Base-by-base conservation (phyloP, 2,113 vertebrate species). In the Polypterus senegalus region DNA sequence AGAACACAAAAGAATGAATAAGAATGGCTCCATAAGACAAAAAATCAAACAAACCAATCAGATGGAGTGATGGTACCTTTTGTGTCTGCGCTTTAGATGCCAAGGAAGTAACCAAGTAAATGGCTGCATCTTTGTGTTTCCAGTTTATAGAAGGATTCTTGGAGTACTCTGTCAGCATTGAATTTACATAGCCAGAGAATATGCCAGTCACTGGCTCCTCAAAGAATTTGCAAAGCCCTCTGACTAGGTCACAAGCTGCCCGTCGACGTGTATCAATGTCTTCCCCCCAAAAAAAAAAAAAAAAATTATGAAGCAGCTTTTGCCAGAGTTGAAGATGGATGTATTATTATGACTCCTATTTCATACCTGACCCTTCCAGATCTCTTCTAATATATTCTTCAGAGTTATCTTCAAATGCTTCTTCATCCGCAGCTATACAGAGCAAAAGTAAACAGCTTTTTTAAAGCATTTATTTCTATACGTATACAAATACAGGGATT, bases 401-500 rank as follows among this genome's bases (percentile, higher is more conserved):
- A 52, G 96, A 93, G 77, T 99, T 99, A 77, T 98, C 96, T 80
- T 99, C 96, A 89, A 99, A 99, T 3, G 95, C 92, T 80, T 99
- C 96, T 75, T 99, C 95, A 76, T 99, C 96, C 49, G 95, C 95
- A 85, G 93, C 96, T 99, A 66, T 58, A 71, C 6, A 47, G 10
- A 72, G 2, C 27, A 27, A 27, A 27, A 27, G 27, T 55, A 71
- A 79, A 69, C 5, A 54, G 27, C 27, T 27, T 27, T 27, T 27
- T 27, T 27, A 27, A 27, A 27, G 27, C 27, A 27, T 27, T 27
- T 27, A 27, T 27, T 27, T 27, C 27, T 1, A 27, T 8, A 53
- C 51, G 10, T 53, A 53, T 4, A 5, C 11, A 54, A 4, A 54
- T 44, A 11, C 27, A 62, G 27, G n/a, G 6, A 6, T 4, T 47